These are phyloP conservation scores for Trichogramma pretiosum DNA, from an alignment of 1,140 invertebrate genomes.

Conservation along the genomic window DNA sequence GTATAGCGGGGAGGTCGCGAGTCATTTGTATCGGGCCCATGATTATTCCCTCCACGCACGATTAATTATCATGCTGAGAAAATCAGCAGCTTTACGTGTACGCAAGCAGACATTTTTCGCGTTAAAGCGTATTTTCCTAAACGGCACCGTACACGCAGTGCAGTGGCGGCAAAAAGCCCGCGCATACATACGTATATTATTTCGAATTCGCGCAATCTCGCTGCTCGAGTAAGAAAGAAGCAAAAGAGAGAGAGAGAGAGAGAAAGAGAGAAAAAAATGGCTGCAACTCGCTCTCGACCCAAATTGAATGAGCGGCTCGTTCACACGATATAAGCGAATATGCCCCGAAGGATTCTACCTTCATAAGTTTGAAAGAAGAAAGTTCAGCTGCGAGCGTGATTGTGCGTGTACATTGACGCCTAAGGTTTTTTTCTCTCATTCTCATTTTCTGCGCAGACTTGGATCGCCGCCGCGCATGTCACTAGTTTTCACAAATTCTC, in stretches of 20 bases:
- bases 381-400: not conserved
- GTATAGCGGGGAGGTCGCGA: not conserved
- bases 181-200: not conserved
- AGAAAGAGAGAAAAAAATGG: not conserved
- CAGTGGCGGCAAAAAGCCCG: not conserved
- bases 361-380: too few species aligned
- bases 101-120: slow-evolving; percentile 7
- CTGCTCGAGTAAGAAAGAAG: too few species aligned
- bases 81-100: not conserved
- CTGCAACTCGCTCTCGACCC: too few species aligned
- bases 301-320: slow-evolving; percentile 2
- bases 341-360: too few species aligned
- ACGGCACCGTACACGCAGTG: not conserved
- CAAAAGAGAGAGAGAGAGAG: slow-evolving; percentile 1
- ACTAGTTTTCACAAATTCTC: too few species aligned
- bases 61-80: slow-evolving; percentile 15
- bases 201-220: not conserved
- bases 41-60: slow-evolving; percentile 10
- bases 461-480: too few species aligned
- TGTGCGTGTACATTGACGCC: not conserved
- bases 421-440: not conserved
- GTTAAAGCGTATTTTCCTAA: not conserved
- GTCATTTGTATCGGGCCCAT: not conserved
- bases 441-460: too few species aligned
- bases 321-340: slow-evolving; percentile 5